Evolutionary conservation across 2,888 invertebrate species (phyloP).

Genomic region (Hirudinaria manillensis): DNA sequence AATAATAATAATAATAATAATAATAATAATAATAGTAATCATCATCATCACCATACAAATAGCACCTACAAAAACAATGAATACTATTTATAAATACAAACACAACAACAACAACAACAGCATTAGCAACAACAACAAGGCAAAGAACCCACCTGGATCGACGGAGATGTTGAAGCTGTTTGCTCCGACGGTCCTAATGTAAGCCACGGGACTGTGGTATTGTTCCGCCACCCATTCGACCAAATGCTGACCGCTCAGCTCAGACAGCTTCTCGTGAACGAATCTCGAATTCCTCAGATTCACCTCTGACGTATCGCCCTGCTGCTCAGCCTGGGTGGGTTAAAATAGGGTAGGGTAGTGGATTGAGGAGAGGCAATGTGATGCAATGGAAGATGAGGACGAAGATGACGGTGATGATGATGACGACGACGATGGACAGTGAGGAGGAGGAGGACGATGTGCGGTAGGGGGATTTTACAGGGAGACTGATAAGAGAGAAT

Average conservation of each 20-base stretch:
- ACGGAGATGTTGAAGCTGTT: not conserved
- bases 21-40: not conserved
- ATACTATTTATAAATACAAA: not conserved
- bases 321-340: not conserved
- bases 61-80: not conserved
- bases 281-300: not conserved
- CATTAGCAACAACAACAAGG: not conserved
- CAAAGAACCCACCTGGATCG: not conserved
- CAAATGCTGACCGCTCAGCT: not conserved
- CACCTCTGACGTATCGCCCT: not conserved
- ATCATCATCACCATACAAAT: not conserved
- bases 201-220: not conserved
- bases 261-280: not conserved
- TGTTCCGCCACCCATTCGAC: not conserved
- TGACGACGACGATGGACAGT: no score
- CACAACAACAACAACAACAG: not conserved
- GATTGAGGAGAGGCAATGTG: not conserved
- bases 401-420: no score
- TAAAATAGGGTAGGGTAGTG: not conserved
- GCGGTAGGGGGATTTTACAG: no score
- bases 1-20: not conserved
- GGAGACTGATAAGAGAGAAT: no score
- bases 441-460: no score
- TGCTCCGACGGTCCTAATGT: not conserved
- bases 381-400: not conserved